Base-by-base conservation (phyloP, 2,888 invertebrate genomes). In the Dermolepida albohirtum region DNA sequence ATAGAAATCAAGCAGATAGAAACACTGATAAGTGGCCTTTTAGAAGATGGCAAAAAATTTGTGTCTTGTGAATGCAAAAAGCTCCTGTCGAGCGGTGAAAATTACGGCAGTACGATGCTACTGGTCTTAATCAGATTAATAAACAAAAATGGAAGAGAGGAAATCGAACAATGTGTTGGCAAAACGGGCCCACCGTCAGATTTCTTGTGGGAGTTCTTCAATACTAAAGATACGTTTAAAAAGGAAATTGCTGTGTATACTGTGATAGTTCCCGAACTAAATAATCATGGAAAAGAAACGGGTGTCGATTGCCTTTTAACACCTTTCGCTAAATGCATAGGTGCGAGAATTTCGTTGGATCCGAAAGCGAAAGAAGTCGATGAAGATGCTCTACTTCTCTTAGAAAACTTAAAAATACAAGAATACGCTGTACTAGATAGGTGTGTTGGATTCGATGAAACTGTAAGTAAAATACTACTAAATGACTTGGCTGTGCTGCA, bases 51-150 rank as follows among this genome's bases (percentile, higher is more conserved):
- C 17, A 17, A 51, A 51, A 51, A 51, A 29, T 51, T 17, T 8
- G 5, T 62, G 1, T 39, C 39, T 12, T 62, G 10, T 34, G 39
- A 49, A 39, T 49, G 10, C 11, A 44, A 47, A 29, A 49, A 49
- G 14, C 39, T 62, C 2, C 85, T 84, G 43, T 84, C 84, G 12
- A 82, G 84, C 0, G 87, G 87, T 0, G 88, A 88, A 71, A 88
- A 88, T 75, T 88, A 87, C 75, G 87, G 87, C 1, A 87, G 88
- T 71, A 77, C 85, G 0, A 86, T 88, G 76, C 72, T 87, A 0
- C 78, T 79, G 1, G 71, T 77, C 5, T 71, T 72, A 22, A 39
- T 83, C 0, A 79, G 76, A 66, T 65, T 83, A 12, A 52, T 70
- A 52, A 70, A 64, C 6, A 49, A 70, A 39, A 43, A 67, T 12